Percentiles rank a stretch among this genome's conserved stretches.
Conservation (phyloP, 2,797 vertebrate genomes). For the Danio albolineatus region DNA sequence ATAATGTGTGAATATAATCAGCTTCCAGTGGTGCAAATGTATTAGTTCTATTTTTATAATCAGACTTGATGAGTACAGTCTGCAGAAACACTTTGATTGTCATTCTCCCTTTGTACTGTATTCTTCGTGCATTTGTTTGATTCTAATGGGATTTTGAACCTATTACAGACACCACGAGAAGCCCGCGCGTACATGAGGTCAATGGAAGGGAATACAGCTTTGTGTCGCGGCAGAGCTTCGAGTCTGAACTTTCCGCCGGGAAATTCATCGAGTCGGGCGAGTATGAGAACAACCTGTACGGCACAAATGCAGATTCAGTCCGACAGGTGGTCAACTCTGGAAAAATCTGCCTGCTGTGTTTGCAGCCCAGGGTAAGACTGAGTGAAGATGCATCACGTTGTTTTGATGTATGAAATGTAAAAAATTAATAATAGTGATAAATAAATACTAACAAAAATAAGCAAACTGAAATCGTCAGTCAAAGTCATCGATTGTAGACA, state of each 20-base stretch:
- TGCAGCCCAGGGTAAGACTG: conserved; percentile 88
- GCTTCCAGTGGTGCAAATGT: too few species aligned
- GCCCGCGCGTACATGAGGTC: conserved; percentile 85
- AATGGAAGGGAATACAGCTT: conserved; percentile 94
- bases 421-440: neutral
- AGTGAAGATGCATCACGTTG: neutral
- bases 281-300: conserved; percentile 94
- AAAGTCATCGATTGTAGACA: neutral
- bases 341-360: conserved; percentile 92
- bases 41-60: too few species aligned
- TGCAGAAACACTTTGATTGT: too few species aligned
- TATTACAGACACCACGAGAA: conserved; percentile 89
- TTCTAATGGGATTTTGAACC: neutral
- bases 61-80: too few species aligned
- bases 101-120: neutral
- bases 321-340: conserved; percentile 91
- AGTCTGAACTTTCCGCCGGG: conserved; percentile 84
- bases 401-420: neutral
- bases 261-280: conserved; percentile 96
- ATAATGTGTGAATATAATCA: too few species aligned
- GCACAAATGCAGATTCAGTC: conserved; percentile 91
- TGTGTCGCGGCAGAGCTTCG: conserved; percentile 86
- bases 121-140: neutral
- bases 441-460: neutral
- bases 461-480: neutral